Percentiles rank a stretch among this genome's conserved stretches.
Evolutionary conservation across 2,797 vertebrate genomes (phyloP).

Genomic region (Pygocentrus nattereri): DNA sequence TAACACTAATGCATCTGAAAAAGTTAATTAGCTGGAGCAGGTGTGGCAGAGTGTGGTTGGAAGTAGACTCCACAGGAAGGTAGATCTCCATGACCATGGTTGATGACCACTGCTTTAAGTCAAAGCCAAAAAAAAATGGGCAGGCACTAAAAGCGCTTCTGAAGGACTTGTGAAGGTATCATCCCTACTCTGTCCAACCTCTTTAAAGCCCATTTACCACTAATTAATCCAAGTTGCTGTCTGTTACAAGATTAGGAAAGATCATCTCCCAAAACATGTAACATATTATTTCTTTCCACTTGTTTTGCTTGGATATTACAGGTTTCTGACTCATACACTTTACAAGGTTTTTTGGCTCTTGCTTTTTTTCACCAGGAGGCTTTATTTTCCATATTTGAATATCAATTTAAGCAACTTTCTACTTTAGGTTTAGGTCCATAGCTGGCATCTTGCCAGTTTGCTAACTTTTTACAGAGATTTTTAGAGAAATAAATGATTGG

Average conservation of each 20-base stretch:
- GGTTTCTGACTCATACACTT: conserved; percentile 34
- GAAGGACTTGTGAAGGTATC: conserved; percentile 24
- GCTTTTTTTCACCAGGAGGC: neutral
- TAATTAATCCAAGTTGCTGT: neutral
- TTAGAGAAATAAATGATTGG: conserved; percentile 11
- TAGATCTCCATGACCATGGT: too few species aligned
- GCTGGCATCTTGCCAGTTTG: conserved; percentile 42
- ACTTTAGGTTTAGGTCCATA: conserved; percentile 4
- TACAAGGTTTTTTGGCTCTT: neutral
- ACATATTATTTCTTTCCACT: conserved; percentile 18
- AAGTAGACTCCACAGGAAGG: too few species aligned
- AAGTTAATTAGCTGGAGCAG: too few species aligned
- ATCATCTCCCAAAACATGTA: conserved; percentile 6
- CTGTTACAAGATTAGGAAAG: conserved; percentile 26
- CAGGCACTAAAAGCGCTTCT: neutral
- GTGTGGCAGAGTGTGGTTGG: too few species aligned
- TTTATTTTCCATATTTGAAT: conserved; percentile 49
- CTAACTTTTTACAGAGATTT: conserved; percentile 42
- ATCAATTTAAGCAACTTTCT: conserved; percentile 49
- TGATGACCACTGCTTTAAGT: too few species aligned
- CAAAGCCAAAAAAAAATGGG: too few species aligned
- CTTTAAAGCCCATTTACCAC: conserved; percentile 5
- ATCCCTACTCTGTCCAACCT: conserved; percentile 8
- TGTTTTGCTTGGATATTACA: conserved; percentile 23
- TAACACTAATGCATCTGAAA: too few species aligned